These are phyloP conservation scores for Sminthurinus aureus DNA, from an alignment of 2,888 invertebrate genomes.

Conservation along the genomic window DNA sequence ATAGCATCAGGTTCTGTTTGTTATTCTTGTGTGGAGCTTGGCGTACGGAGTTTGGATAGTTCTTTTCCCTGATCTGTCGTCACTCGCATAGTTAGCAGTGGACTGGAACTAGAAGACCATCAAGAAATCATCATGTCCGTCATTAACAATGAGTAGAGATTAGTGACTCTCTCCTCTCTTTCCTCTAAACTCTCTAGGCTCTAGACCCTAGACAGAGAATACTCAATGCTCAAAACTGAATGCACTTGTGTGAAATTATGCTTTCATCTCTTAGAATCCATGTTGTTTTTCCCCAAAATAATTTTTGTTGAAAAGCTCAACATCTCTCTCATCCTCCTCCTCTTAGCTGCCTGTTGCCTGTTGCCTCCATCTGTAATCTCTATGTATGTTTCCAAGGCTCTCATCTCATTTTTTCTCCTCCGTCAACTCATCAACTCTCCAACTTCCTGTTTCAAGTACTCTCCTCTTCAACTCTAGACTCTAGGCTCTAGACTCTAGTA, in stretches of 20 bases:
- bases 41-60: too few species aligned
- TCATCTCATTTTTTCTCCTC: not conserved
- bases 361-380: too few species aligned
- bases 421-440: not conserved
- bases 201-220: too few species aligned
- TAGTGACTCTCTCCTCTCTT: conserved; percentile 1
- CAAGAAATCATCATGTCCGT: conserved; percentile 26
- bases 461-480: conserved; percentile 1
- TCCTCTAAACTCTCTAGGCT: too few species aligned
- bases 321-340: not conserved
- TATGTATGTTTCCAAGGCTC: too few species aligned
- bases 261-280: conserved; percentile 8
- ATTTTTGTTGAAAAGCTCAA: conserved; percentile 11
- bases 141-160: conserved; percentile 22
- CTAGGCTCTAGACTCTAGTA: not conserved
- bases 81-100: not conserved
- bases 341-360: too few species aligned
- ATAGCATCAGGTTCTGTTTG: too few species aligned
- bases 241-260: not conserved
- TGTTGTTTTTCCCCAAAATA: conserved; percentile 28
- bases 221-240: too few species aligned
- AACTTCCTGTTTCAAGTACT: conserved; percentile 33
- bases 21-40: too few species aligned
- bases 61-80: conserved; percentile 2
- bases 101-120: not conserved